Evolutionary conservation across 2,888 invertebrate species (phyloP), one percentile per base, ranked within the genome.

Genomic region (Xylocampa areola): DNA sequence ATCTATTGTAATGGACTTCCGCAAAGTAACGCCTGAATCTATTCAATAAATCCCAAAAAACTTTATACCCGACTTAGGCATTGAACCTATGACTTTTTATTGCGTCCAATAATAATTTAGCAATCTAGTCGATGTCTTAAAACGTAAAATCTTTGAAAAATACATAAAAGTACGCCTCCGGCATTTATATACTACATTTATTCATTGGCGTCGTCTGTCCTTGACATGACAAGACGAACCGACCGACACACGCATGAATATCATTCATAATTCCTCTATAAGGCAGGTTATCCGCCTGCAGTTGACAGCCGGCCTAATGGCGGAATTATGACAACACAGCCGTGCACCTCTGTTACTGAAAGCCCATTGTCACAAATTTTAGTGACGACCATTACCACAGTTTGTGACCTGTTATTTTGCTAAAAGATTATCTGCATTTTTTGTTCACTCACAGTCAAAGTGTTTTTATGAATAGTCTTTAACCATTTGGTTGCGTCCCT

Each of bases 401-500:
- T 10, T 40, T 16, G 6, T 16, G n/a, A 40, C 11, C 37, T 30
- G 5, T 1, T 3, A 2, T 40, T 40, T 40, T 16, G n/a, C 16
- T 40, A 27, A 40, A 1, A 27, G 40, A 40, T 27, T 27, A 37
- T 39, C 25, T 10, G 10, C 4, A n/a, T 17, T 45, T 55, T 44
- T 51, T 36, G 36, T 55, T n/a, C 47, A 51, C 54, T 50, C 60
- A 60, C 53, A 52, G 58, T 57, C 53, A 71, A 68, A 60, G 61
- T 67, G 61, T 68, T 57, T 36, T 43, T 33, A 50, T 54, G 49
- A 73, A 74, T 71, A 62, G 72, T 39, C 17, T 40, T 47, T 54
- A 53, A 71, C 59, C 50, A 17, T 58, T 51, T 65, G 39, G 32
- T 27, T 30, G 33, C 52, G 60, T 60, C 75, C 72, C 73, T 72